Conservation (phyloP, 2,888 invertebrate species). For the Cryptocephalus primarius region DNA sequence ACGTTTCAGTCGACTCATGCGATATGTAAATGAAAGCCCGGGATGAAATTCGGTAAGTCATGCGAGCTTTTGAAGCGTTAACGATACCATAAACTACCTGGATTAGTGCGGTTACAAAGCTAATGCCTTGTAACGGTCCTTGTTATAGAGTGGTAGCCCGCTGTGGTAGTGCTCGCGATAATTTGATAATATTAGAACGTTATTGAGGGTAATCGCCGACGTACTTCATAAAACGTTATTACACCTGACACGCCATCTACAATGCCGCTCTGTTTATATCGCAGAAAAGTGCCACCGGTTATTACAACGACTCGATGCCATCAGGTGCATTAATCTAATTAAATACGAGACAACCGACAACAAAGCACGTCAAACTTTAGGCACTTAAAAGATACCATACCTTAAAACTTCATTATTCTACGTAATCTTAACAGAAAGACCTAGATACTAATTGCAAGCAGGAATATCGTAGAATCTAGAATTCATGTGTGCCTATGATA, state of each 20-base stretch:
- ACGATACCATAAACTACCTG: constrained; percentile 33
- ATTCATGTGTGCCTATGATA: no score
- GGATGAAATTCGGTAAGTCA: constrained; percentile 33
- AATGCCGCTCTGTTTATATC: not conserved
- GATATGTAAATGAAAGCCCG: not conserved
- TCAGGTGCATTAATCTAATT: no score
- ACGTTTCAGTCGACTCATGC: not conserved
- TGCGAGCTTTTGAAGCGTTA: constrained; percentile 31
- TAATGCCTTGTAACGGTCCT: constrained; percentile 32
- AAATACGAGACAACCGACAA: no score
- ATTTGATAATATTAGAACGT: constrained; percentile 29
- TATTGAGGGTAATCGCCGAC: constrained; percentile 25
- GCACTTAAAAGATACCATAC: no score
- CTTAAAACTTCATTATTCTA: no score
- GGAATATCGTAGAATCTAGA: no score
- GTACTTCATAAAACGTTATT: constrained; percentile 24
- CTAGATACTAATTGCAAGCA: no score
- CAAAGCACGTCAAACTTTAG: no score
- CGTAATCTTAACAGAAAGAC: no score
- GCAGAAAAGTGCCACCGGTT: no score
- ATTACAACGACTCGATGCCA: no score
- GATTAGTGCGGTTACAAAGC: constrained; percentile 33
- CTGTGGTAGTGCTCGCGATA: constrained; percentile 23
- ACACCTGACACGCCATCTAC: constrained; percentile 15
- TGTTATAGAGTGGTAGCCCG: constrained; percentile 30